Base-by-base conservation (phyloP, 2,888 invertebrate genomes). In the Notocelia uddmanniana region DNA sequence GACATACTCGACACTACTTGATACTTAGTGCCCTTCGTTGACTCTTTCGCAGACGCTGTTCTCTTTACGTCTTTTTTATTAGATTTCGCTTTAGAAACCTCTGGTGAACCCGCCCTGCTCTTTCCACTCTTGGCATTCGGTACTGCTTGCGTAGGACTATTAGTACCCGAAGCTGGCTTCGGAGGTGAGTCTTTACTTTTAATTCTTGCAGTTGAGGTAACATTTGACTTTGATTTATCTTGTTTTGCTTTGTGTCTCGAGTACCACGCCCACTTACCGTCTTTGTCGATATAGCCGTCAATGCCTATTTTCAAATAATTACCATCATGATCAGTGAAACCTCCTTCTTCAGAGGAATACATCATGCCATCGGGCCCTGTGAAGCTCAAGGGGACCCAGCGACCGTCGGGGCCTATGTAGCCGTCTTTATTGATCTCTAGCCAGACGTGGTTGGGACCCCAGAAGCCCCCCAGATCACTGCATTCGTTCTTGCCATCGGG, bases 381-480 rank as follows among this genome's bases (percentile, higher is more conserved):
- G 75, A 93, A 93, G 75, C 85, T 91, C 82, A 87, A 83, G 11
- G 93, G 93, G 1, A 89, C 83, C 93, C 93, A 93, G 5, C 93
- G 87, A 62, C 86, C 85, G 77, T 93, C 93, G 0, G 87, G 89
- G 2, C 90, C 93, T 73, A 93, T 88, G 64, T 85, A 93, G 18
- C 93, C 93, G 69, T 93, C 93, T 81, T 89, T 93, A 78, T 89
- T 92, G 9, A 93, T 91, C 76, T 93, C 93, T 74, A 85, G 62
- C 93, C 93, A 93, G 64, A 81, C 69, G 26, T 86, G 84, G 11
- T 81, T 79, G n/a, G 82, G 88, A 57, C 83, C 80, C 90, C 90
- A 93, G 76, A 93, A 93, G 1, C 93, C 93, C 10, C 93, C 93
- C 50, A 93, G 83, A 80, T 93, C 93, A 71, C 90, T 92, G 70